Evolutionary conservation across 2,113 vertebrate genomes (phyloP).

Genomic region (Anseranas semipalmata): DNA sequence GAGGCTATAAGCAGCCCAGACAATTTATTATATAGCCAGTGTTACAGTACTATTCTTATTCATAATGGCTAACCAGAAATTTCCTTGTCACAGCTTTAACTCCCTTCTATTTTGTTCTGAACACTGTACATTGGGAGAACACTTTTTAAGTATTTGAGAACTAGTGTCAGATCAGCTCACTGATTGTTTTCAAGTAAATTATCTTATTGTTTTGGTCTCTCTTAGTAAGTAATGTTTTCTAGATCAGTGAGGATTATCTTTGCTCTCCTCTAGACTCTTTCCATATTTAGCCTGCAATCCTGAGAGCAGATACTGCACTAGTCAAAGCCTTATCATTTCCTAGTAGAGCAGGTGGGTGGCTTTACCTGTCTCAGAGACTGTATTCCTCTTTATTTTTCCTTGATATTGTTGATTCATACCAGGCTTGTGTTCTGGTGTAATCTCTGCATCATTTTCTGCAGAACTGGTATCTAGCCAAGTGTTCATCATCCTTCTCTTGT

Average conservation of each 20-base stretch:
- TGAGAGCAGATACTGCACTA: not conserved
- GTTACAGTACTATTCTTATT: not conserved
- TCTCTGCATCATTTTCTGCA: not conserved
- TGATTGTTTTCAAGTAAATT: not conserved
- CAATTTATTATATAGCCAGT: not conserved
- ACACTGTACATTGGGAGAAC: not conserved
- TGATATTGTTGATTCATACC: not conserved
- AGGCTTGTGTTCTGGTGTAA: not conserved
- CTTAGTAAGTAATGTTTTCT: not conserved
- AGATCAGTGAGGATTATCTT: not conserved
- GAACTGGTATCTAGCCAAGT: not conserved
- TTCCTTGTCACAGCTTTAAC: not conserved
- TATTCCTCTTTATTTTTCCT: not conserved
- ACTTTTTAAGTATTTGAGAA: not conserved
- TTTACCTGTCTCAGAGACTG: not conserved
- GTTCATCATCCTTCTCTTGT: not conserved
- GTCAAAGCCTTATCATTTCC: not conserved
- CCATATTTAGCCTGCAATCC: not conserved
- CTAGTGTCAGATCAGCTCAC: not conserved
- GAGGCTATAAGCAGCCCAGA: not conserved
- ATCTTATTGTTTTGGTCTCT: not conserved
- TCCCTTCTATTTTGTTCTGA: not conserved
- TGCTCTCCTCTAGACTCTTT: not conserved
- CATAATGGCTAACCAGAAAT: not conserved
- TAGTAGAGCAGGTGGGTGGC: fast-evolving